These are phyloP conservation scores for Ceyx melanurus DNA, from an alignment of 2,113 vertebrate genomes.

Conservation along the genomic window DNA sequence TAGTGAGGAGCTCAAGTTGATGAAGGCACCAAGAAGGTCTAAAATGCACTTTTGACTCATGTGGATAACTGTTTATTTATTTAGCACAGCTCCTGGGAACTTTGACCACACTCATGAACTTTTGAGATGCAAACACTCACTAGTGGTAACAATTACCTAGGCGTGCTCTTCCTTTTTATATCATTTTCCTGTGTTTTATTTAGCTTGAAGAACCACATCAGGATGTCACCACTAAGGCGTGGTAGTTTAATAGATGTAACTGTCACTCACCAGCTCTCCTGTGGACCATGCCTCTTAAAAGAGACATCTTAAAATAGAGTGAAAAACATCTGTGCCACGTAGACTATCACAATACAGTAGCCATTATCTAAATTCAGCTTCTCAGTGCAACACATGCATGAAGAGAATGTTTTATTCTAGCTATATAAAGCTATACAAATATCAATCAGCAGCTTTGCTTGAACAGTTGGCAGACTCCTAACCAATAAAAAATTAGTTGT, in stretches of 20 bases:
- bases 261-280: constrained; percentile 36
- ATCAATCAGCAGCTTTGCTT: neutral
- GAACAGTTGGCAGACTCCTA: neutral
- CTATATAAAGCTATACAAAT: neutral
- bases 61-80: constrained; percentile 37
- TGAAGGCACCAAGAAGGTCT: neutral
- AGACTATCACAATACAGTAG: neutral
- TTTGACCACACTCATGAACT: constrained; percentile 44
- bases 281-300: constrained; percentile 53
- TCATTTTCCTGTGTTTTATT: constrained; percentile 73
- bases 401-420: neutral
- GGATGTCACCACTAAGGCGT: constrained; percentile 50
- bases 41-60: constrained; percentile 3
- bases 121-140: constrained; percentile 43
- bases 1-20: neutral
- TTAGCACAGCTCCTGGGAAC: constrained; percentile 30
- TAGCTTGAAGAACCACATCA: constrained; percentile 73
- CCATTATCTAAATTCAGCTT: neutral
- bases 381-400: neutral
- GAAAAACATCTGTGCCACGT: neutral
- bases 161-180: constrained; percentile 68
- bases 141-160: constrained; percentile 78
- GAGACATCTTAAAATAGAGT: constrained; percentile 68
- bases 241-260: constrained; percentile 65
- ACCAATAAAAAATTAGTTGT: neutral